Percentiles rank a stretch among this genome's conserved stretches.
These are phyloP conservation scores for Laticauda colubrina DNA, from an alignment of 2,113 vertebrate species.

Conservation along the genomic window DNA sequence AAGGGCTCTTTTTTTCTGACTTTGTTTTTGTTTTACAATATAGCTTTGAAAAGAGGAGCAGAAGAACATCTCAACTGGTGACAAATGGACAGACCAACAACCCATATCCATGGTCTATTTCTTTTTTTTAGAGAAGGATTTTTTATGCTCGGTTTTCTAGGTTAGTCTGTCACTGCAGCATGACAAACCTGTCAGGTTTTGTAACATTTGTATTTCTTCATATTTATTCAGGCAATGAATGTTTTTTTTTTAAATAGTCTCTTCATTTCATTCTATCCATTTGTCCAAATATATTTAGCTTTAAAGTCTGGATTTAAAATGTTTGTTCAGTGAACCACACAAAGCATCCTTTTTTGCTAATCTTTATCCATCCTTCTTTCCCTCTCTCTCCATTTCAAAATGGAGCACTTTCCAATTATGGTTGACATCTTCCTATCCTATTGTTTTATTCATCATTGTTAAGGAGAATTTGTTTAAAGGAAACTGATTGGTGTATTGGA, in stretches of 20 bases:
- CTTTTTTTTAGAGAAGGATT: neutral
- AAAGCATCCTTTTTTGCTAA: slow-evolving; percentile 36
- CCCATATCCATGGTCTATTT: neutral
- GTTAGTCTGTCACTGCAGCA: slow-evolving; percentile 37
- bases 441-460: slow-evolving; percentile 53
- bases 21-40: slow-evolving; percentile 3
- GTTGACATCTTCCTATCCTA: slow-evolving; percentile 59
- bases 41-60: slow-evolving; percentile 21
- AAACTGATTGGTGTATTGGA: slow-evolving; percentile 48
- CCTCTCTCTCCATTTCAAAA: neutral
- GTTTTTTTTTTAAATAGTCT: slow-evolving; percentile 33
- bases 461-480: slow-evolving; percentile 53
- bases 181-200: slow-evolving; percentile 47
- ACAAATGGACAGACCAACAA: neutral
- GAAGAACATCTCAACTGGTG: slow-evolving; percentile 30
- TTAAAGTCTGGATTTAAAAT: slow-evolving; percentile 42
- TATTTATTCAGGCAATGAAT: slow-evolving; percentile 33
- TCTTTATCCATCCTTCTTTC: slow-evolving; percentile 2
- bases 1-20: neutral
- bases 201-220: slow-evolving; percentile 61
- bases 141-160: slow-evolving; percentile 35
- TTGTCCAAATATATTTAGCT: slow-evolving; percentile 25
- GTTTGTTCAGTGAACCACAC: slow-evolving; percentile 39
- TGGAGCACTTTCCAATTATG: slow-evolving; percentile 52
- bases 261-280: slow-evolving; percentile 14